Base-by-base conservation (phyloP, 1,140 invertebrate species). In the Drosophila arawakana region DNA sequence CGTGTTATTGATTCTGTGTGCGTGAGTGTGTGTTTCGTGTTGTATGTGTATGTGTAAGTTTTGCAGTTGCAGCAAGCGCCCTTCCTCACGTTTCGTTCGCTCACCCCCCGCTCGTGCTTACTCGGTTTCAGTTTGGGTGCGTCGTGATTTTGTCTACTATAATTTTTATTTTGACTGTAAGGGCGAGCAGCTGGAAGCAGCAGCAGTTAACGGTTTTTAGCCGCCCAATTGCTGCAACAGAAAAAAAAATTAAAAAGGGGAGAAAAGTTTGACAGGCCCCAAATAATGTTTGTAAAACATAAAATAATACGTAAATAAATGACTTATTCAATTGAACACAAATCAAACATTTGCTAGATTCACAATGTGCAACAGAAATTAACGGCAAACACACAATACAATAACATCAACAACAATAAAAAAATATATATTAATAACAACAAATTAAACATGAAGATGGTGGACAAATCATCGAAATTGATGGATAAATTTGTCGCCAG, bases 401-500 rank as follows among this genome's bases (percentile, higher is more conserved):
- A 49, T 25, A 37, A 41, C 39, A 49, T 50, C 44, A 46, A 60
- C 37, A 58, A 59, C 21, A 47, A 52, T 47, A 55, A 43, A 46
- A 9, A 15, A 30, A 3, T 30, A 35, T 41, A 18, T 10, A 69
- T 18, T n/a, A 46, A 15, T 44, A 63, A 50, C 9, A 65, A 73
- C 73, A 65, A 69, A 62, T 63, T 59, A 67, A 81, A 39, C 76
- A 91, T 91, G 90, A 91, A 91, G 88, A 91, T 91, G 90, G 90
- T 91, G 52, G 90, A 91, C 73, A 91, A 91, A 80, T 91, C 90
- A 41, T 89, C 90, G 52, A 91, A 91, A 68, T 66, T 91, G 77
- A 91, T 91, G 75, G 90, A 91, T 81, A 91, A 91, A 81, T 91
- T 89, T 76, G 81, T 73, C 60, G 76, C 77, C 68, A 85, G 80